Evolutionary conservation across 2,797 vertebrate genomes (phyloP).

Genomic region (Glossophaga mutica): DNA sequence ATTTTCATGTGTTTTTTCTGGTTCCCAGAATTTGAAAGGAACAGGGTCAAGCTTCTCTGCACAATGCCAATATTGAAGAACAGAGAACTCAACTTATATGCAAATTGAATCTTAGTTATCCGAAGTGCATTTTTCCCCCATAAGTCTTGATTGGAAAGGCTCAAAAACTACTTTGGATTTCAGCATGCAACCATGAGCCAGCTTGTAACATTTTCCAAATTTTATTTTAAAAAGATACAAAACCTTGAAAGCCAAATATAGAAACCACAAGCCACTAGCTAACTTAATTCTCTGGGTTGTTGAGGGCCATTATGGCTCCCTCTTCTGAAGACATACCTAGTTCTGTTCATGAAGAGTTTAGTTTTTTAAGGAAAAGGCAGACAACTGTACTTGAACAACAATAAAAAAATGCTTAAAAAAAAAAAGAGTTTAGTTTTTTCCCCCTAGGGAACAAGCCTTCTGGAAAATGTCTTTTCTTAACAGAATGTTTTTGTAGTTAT

Average conservation of each 20-base stretch:
- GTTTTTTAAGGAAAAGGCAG: no score
- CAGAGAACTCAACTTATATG: background rate
- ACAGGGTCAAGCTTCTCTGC: background rate
- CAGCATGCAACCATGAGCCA: background rate
- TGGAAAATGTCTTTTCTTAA: conserved; percentile 82
- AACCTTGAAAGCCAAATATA: background rate
- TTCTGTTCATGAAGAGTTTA: background rate
- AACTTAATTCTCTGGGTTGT: background rate
- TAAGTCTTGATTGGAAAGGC: background rate
- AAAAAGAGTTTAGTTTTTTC: background rate
- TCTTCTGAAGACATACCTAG: no score
- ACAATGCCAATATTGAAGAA: background rate
- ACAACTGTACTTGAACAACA: no score
- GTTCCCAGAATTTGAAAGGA: background rate
- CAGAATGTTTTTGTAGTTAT: conserved; percentile 83
- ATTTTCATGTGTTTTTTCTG: background rate
- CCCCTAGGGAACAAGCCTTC: background rate
- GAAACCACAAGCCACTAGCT: background rate
- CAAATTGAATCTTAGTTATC: background rate
- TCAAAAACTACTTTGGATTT: background rate
- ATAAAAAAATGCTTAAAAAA: no score
- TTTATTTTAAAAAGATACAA: background rate
- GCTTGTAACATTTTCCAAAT: background rate
- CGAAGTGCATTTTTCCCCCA: background rate
- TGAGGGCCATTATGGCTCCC: accelerated